A percentile compares a stretch with the other conserved stretches of the same genome.
Evolutionary conservation across 2,797 vertebrate species (phyloP).

Genomic region (Pantherophis vulpinus): DNA sequence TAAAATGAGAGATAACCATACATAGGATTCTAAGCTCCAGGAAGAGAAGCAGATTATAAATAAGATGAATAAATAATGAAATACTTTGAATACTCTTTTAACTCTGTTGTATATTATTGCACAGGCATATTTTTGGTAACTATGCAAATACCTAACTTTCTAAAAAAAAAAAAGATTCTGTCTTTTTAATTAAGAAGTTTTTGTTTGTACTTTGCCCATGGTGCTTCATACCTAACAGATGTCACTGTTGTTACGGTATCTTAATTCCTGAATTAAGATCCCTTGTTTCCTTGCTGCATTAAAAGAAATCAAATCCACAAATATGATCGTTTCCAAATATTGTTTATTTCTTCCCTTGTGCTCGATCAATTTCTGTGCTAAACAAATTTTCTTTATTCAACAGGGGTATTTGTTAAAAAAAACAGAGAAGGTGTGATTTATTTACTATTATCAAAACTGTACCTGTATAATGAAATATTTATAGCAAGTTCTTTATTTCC

Average conservation of each 20-base stretch:
- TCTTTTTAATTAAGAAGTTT: background rate
- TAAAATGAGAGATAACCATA: background rate
- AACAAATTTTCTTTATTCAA: background rate
- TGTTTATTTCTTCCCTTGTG: background rate
- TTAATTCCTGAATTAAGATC: background rate
- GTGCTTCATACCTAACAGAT: background rate
- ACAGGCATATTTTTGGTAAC: background rate
- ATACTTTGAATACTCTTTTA: background rate
- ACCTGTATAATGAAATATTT: background rate
- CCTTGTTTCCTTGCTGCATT: background rate
- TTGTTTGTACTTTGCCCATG: background rate
- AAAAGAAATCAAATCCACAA: background rate
- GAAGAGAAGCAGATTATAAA: background rate
- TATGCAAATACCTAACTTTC: background rate
- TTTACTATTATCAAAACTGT: background rate
- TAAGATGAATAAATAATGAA: background rate
- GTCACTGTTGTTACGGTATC: background rate
- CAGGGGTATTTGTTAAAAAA: background rate
- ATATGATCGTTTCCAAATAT: background rate
- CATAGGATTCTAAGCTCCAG: background rate
- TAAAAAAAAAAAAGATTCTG: background rate
- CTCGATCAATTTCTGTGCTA: background rate
- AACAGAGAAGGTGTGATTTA: background rate
- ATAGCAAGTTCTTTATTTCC: background rate
- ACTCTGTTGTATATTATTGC: background rate